Evolutionary conservation across 2,113 vertebrate species (phyloP).

Genomic region (Corythornis madagascariensis): DNA sequence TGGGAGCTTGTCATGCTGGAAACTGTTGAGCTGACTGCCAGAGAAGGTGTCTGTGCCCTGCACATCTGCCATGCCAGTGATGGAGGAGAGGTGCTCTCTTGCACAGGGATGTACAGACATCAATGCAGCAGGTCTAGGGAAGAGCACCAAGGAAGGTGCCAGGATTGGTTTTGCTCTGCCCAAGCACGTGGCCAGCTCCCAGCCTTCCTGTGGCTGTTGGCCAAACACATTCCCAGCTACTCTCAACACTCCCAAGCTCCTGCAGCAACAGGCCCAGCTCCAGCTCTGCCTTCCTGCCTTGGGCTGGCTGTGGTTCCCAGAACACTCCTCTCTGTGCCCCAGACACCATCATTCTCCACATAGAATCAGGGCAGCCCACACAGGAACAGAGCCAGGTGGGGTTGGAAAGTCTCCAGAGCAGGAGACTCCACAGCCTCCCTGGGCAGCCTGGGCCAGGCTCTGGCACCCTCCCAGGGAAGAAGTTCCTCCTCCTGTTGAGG

Average conservation of each 20-base stretch:
- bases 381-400: no score
- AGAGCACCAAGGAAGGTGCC: background rate
- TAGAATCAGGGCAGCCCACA: no score
- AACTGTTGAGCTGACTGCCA: background rate
- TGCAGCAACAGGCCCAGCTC: background rate
- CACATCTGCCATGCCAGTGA: background rate
- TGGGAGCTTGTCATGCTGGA: background rate
- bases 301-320: background rate
- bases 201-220: background rate
- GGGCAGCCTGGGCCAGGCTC: no score
- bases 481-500: no score
- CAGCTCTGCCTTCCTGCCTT: background rate
- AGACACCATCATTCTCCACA: background rate
- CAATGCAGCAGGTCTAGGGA: background rate
- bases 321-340: background rate
- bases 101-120: background rate
- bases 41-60: background rate
- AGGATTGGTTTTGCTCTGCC: background rate
- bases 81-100: background rate
- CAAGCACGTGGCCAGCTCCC: background rate
- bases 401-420: no score
- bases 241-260: background rate
- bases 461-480: no score
- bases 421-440: no score
- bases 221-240: background rate